Percentiles rank a stretch among this genome's conserved stretches.
phyloP scores from a whole-genome alignment of 1,140 invertebrate genomes.

The Drosophila nasuta region DNA sequence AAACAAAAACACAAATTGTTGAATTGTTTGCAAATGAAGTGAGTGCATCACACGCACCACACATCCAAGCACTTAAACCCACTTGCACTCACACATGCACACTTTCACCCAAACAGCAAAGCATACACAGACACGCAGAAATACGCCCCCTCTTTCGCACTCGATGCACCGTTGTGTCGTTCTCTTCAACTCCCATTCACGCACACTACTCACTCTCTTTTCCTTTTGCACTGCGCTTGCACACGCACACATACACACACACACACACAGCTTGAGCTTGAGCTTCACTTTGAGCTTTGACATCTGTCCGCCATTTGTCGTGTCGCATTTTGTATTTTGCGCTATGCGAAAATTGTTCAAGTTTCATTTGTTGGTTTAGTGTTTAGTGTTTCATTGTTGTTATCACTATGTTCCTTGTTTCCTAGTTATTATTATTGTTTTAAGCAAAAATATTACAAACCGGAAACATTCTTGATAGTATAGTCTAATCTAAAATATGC shows the following conservation, averaged over 20 bases:
- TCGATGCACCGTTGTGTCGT: constrained; percentile 13
- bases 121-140: not conserved
- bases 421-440: constrained; percentile 11
- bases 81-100: not conserved
- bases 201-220: constrained; percentile 8
- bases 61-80: not conserved
- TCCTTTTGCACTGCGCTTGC: not conserved
- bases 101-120: not conserved
- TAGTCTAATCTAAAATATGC: constrained; percentile 14
- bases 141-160: constrained; percentile 14
- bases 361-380: constrained; percentile 16
- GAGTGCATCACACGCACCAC: constrained; percentile 11
- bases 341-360: constrained; percentile 24
- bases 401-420: not conserved
- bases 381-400: not conserved
- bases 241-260: not conserved
- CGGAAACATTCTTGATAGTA: not conserved
- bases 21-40: constrained; percentile 26
- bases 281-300: constrained; percentile 3
- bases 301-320: constrained; percentile 24
- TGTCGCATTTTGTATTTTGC: constrained; percentile 37
- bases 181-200: constrained; percentile 1
- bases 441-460: constrained; percentile 5
- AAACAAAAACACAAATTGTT: constrained; percentile 2
- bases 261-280: not conserved